Evolutionary conservation across 2,797 vertebrate species (phyloP).

Genomic region (Botia kubotai): DNA sequence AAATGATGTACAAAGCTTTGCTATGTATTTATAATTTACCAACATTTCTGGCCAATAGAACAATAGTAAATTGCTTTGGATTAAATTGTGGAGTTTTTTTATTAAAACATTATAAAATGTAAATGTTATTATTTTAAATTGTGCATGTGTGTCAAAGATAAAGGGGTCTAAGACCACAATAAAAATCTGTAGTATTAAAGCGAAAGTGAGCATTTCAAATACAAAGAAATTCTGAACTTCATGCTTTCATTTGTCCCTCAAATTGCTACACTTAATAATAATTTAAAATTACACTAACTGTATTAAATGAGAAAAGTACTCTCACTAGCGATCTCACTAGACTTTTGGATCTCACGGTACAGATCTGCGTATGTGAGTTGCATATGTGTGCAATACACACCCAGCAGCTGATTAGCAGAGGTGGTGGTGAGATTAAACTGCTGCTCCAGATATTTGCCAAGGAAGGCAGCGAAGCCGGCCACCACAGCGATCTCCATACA

Average conservation of each 20-base stretch:
- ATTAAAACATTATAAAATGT: too few relatives aligned
- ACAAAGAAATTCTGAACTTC: not conserved
- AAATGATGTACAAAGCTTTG: not conserved
- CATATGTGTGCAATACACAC: slow-evolving; percentile 73
- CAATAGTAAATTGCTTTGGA: too few relatives aligned
- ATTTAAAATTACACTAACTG: too few relatives aligned
- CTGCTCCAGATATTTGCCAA: slow-evolving; percentile 98
- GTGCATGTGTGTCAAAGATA: too few relatives aligned
- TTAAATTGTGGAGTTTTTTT: too few relatives aligned
- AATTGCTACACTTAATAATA: not conserved
- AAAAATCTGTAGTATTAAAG: not conserved
- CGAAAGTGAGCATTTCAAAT: not conserved
- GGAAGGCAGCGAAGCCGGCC: slow-evolving; percentile 94
- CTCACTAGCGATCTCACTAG: not conserved
- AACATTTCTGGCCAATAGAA: not conserved
- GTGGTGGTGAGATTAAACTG: slow-evolving; percentile 98
- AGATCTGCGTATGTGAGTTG: not conserved
- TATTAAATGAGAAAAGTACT: not conserved
- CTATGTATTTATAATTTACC: not conserved
- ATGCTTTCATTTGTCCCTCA: not conserved
- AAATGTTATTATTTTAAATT: too few relatives aligned
- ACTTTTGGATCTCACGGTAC: not conserved
- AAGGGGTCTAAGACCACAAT: too few relatives aligned
- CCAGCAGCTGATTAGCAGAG: slow-evolving; percentile 95
- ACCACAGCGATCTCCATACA: slow-evolving; percentile 99